phyloP scores from a whole-genome alignment of 2,797 vertebrate genomes.

The Halcyon smyrnensis region DNA sequence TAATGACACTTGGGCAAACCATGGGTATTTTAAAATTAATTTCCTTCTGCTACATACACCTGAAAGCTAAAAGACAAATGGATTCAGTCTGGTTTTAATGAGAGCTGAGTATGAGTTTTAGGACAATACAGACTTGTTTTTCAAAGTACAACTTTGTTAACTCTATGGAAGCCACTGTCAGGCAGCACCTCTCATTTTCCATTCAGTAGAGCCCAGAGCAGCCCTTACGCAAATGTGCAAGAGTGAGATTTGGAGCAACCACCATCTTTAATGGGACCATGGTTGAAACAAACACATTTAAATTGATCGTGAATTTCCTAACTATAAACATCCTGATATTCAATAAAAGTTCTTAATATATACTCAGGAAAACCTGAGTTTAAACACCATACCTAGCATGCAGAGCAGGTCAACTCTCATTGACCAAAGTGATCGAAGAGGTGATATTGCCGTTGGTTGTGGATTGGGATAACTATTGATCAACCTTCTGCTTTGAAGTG shows the following conservation, averaged over 20 bases:
- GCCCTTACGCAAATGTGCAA: background rate
- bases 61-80: constrained; percentile 15
- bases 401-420: background rate
- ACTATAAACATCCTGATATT: background rate
- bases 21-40: constrained; percentile 37
- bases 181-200: background rate
- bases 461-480: background rate
- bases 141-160: background rate
- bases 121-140: background rate
- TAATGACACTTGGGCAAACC: constrained; percentile 57
- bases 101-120: background rate
- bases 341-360: background rate
- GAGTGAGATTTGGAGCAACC: background rate
- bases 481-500: background rate
- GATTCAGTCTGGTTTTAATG: background rate
- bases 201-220: background rate
- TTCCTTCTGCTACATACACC: constrained; percentile 18
- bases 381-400: background rate
- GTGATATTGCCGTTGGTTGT: background rate
- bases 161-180: background rate
- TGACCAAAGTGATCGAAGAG: background rate
- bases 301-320: background rate
- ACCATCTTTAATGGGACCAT: background rate
- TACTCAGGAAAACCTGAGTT: background rate
- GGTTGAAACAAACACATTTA: background rate